These are phyloP conservation scores for Sterrhoptilus dennistouni DNA, from an alignment of 2,113 vertebrate species.

Conservation along the genomic window DNA sequence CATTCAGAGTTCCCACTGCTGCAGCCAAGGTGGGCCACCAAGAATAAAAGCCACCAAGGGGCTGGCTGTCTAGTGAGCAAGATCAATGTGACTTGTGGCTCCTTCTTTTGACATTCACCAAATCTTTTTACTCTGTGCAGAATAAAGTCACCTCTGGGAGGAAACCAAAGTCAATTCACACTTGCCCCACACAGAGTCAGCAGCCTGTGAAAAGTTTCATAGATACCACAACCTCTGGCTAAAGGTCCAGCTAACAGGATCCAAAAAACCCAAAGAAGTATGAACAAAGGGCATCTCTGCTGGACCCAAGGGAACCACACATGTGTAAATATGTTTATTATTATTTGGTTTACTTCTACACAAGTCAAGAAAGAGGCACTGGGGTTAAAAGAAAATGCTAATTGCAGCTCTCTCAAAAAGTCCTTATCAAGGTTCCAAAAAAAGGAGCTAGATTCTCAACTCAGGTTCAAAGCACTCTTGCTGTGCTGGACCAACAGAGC, in stretches of 20 bases:
- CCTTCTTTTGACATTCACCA: background rate
- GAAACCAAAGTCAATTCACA: background rate
- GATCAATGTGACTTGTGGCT: background rate
- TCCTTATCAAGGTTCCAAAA: constrained; percentile 49
- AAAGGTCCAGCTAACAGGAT: constrained; percentile 44
- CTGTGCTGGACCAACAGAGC: constrained; percentile 62
- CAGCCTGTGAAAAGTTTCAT: constrained; percentile 42
- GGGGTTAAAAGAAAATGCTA: constrained; percentile 59
- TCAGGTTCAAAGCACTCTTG: constrained; percentile 70
- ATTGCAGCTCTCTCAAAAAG: constrained; percentile 68
- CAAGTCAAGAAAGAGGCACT: constrained; percentile 44
- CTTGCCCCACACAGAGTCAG: constrained; percentile 43
- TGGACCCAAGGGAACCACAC: constrained; percentile 31
- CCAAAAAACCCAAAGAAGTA: background rate
- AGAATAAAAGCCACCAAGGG: background rate
- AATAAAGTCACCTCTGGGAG: constrained; percentile 24
- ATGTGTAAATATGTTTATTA: background rate
- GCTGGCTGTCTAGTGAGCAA: background rate
- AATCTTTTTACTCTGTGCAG: background rate
- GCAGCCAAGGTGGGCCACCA: background rate
- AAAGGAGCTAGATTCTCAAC: constrained; percentile 66
- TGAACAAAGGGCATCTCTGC: constrained; percentile 23
- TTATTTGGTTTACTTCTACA: background rate
- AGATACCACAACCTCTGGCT: constrained; percentile 12
- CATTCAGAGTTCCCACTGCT: background rate